Evolutionary conservation across 2,888 invertebrate species (phyloP).

Genomic region (Diarsia brunnea): DNA sequence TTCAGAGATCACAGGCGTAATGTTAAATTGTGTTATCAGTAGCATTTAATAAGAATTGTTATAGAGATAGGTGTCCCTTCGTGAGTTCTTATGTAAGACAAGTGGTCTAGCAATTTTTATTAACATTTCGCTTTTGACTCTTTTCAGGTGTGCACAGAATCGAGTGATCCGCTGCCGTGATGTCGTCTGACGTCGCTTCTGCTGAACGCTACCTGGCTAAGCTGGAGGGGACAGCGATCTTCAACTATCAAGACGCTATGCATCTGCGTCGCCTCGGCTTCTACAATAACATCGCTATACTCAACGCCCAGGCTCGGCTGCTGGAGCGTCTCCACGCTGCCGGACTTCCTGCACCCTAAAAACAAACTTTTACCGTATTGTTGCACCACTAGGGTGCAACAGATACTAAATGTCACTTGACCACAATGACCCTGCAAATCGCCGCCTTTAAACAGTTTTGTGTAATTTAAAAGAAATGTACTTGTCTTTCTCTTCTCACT

Average conservation of each 20-base stretch:
- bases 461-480: too few species aligned
- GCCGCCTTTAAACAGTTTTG: too few species aligned
- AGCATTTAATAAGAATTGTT: too few species aligned
- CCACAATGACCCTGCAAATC: background rate
- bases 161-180: background rate
- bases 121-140: background rate
- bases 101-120: background rate
- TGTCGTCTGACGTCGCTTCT: slow-evolving; percentile 26
- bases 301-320: background rate
- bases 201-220: slow-evolving; percentile 9
- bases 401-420: background rate
- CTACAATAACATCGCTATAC: background rate
- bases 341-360: background rate
- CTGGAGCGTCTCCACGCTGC: background rate
- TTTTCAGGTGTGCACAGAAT: slow-evolving; percentile 3
- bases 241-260: background rate
- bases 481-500: too few species aligned
- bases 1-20: background rate
- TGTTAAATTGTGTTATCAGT: background rate
- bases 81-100: background rate
- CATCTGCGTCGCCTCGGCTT: too few species aligned
- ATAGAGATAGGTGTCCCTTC: background rate
- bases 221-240: background rate
- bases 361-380: background rate
- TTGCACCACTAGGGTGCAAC: slow-evolving; percentile 21